Base-by-base conservation (phyloP, 2,113 vertebrate genomes). In the Megalops atlanticus region DNA sequence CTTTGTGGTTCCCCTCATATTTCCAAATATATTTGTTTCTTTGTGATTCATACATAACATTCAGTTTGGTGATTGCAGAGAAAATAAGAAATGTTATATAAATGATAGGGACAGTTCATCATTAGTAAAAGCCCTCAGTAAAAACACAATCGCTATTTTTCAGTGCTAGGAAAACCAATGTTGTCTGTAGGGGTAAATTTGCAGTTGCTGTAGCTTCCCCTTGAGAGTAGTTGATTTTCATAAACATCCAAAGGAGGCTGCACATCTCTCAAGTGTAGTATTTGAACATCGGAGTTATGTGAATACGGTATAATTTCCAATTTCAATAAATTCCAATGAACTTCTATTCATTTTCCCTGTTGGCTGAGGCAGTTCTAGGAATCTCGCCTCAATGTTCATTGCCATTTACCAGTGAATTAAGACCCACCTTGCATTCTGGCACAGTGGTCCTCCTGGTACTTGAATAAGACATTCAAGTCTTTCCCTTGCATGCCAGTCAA, bases 371-470 rank as follows among this genome's bases (percentile, higher is more conserved):
- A 39, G 18, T 73, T 31, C 35, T 21, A 39, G 5, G 11, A 91
- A 89, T 84, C 86, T 87, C 15, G 58, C 72, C 79, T 82, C 85
- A 92, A 93, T 92, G 91, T 89, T 94, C 90, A 91, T 90, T 92
- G 85, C 89, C 87, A 91, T 87, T 83, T 87, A 90, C 87, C 88
- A 89, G 88, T 92, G 89, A 92, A 93, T 93, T 93, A 94, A 92
- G 91, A 92, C 85, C 39, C 88, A 84, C 91, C 92, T 92, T 92
- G 88, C 92, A 92, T 94, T 91, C 90, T 88, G 90, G 91, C 89
- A 87, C 86, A 80, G 78, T 84, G 83, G 78, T 78, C 52, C 82
- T 82, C 84, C 79, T 39, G 88, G 81, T 85, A 82, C 89, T 89
- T 92, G 90, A 92, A 91, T 91, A 92, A 92, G 90, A 90, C 24